phyloP scores from a whole-genome alignment of 2,888 invertebrate genomes.

The Amiota communis region DNA sequence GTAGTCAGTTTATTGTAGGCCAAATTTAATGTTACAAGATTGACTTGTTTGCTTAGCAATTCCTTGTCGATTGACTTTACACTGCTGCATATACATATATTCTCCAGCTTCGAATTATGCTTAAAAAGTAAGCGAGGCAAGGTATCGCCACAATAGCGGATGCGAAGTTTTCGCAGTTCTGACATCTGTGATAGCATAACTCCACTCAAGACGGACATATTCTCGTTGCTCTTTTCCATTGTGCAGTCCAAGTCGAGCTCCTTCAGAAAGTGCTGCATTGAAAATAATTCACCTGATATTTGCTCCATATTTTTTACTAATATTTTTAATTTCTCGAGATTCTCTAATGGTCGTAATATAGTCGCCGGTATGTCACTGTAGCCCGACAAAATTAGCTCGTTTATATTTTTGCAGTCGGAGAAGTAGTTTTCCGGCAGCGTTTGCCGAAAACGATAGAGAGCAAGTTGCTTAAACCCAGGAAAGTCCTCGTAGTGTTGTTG shows the following conservation, averaged over 20 bases:
- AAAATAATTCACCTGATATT: constrained; percentile 54
- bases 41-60: constrained; percentile 50
- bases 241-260: constrained; percentile 52
- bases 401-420: constrained; percentile 47
- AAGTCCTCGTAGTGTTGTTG: constrained; percentile 54
- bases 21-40: constrained; percentile 48
- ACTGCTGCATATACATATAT: constrained; percentile 54
- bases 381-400: constrained; percentile 49
- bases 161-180: constrained; percentile 48
- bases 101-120: constrained; percentile 53
- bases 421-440: constrained; percentile 47
- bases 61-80: constrained; percentile 56
- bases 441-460: constrained; percentile 49
- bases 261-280: constrained; percentile 48
- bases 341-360: constrained; percentile 48
- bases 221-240: constrained; percentile 54
- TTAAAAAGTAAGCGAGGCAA: constrained; percentile 56
- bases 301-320: constrained; percentile 52
- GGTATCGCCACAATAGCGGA: constrained; percentile 57
- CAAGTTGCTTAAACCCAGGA: constrained; percentile 46
- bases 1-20: constrained; percentile 55
- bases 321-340: constrained; percentile 47
- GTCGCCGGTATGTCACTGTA: constrained; percentile 50
- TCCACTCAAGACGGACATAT: constrained; percentile 54
- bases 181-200: constrained; percentile 57